Evolutionary conservation across 1,140 invertebrate genomes (phyloP).

Genomic region (Micrasema longulum): DNA sequence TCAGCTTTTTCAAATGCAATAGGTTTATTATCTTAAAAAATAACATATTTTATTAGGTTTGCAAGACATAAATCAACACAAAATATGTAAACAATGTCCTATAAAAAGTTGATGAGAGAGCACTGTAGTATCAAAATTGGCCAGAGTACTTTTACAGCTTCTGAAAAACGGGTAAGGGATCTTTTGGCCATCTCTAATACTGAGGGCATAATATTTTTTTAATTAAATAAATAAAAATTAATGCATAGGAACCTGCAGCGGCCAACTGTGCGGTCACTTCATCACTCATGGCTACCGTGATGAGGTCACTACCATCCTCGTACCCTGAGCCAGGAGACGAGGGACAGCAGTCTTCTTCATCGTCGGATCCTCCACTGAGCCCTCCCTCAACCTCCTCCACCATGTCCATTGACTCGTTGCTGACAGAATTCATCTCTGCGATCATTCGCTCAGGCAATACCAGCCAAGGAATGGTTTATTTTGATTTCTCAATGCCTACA

Average conservation of each 20-base stretch:
- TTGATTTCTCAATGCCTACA: constrained; percentile 13
- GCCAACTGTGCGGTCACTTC: constrained; percentile 96
- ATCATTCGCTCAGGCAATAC: constrained; percentile 55
- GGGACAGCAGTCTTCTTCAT: constrained; percentile 82
- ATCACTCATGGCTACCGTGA: constrained; percentile 82
- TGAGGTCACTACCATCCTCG: constrained; percentile 80
- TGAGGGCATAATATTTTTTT: neutral
- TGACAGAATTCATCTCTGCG: constrained; percentile 71
- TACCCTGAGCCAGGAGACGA: constrained; percentile 78
- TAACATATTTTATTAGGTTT: no score
- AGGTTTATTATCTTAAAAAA: no score
- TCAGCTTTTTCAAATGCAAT: no score
- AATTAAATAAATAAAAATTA: constrained; percentile 18
- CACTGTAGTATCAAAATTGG: no score
- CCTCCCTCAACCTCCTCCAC: constrained; percentile 71
- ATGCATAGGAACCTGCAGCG: constrained; percentile 89
- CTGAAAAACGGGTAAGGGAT: neutral
- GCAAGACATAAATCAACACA: no score
- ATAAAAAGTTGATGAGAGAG: no score
- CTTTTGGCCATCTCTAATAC: no score
- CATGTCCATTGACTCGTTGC: constrained; percentile 70
- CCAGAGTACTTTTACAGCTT: neutral
- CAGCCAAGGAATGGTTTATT: neutral
- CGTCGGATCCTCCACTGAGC: constrained; percentile 77
- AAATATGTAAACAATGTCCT: no score